phyloP scores from a whole-genome alignment of 2,888 invertebrate genomes.

The Phortica magna region DNA sequence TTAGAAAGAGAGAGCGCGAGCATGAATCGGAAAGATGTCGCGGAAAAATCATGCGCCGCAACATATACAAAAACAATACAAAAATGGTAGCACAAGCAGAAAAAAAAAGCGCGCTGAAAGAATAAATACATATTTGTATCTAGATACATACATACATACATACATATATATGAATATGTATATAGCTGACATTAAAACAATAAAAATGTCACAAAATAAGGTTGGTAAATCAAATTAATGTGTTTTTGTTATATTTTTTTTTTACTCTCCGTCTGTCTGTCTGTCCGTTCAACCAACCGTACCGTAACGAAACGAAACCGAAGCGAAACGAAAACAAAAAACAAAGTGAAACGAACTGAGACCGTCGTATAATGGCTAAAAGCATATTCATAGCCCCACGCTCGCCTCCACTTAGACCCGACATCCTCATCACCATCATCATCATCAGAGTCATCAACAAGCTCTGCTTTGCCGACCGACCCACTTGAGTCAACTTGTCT shows the following conservation, averaged over 20 bases:
- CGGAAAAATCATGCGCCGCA: neutral
- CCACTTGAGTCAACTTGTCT: neutral
- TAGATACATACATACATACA: neutral
- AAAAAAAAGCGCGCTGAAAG: neutral
- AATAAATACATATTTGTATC: no score
- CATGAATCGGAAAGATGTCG: neutral
- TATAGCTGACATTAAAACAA: constrained; percentile 49
- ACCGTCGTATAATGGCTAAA: neutral
- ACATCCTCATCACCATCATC: neutral
- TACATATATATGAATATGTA: neutral
- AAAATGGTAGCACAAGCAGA: neutral
- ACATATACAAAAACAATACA: neutral
- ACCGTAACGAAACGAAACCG: neutral
- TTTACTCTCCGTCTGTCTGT: neutral
- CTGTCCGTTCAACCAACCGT: neutral
- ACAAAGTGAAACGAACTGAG: neutral
- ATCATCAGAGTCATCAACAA: constrained; percentile 12
- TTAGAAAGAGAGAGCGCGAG: neutral
- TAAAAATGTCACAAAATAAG: constrained; percentile 69
- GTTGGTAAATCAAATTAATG: constrained; percentile 71
- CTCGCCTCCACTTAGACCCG: neutral
- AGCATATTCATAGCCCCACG: no score
- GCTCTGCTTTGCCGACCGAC: neutral
- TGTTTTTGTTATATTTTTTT: constrained; percentile 32
- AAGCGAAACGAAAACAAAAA: neutral